Evolutionary conservation across 2,797 vertebrate genomes (phyloP), one percentile per base, ranked within the genome.

Genomic region (Streptopelia turtur): DNA sequence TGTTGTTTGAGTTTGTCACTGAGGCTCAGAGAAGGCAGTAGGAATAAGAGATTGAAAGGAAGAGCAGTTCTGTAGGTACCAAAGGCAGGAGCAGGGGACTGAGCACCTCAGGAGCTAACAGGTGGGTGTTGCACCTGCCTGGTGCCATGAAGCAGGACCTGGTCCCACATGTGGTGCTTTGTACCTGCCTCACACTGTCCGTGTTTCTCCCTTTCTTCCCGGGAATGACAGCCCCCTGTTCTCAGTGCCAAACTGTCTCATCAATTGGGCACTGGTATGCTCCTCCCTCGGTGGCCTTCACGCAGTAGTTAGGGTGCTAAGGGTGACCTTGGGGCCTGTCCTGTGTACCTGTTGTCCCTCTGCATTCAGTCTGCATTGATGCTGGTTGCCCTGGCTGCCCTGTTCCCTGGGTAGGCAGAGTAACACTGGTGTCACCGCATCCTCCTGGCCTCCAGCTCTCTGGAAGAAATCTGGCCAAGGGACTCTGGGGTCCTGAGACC

Each of bases 91-190:
- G 10, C 31, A 41, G 33, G 13, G 20, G 31, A 53, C 14, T 0
- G 11, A 17, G 11, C 23, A 20, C 13, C 25, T 59, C 17, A 35
- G 57, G n/a, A 79, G 5, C 25, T 75, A 25, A 30, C 41, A 33
- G 49, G 14, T 75, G 31, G 13, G 10, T 64, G 20, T 35, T 64
- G 23, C 49, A 83, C 24, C 45, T 64, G 16, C 7, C 15, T 6
- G 28, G 27, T 5, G 22, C 30, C 0, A 0, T 27, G 45, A 64
- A 71, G 49, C 24, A 75, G 13, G 10, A 41, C n/a, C 31, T 0
- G 0, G 7, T 71, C 17, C 37, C 41, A 25, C 22, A 25, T 0
- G 0, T 35, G 11, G 35, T 56, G 7, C 39, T 14, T 78, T 0
- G 0, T 59, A 57, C 13, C 14, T 74, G 49, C 30, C 43, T n/a